Evolutionary conservation across 2,888 invertebrate species (phyloP).

Genomic region (Phasia obesa): DNA sequence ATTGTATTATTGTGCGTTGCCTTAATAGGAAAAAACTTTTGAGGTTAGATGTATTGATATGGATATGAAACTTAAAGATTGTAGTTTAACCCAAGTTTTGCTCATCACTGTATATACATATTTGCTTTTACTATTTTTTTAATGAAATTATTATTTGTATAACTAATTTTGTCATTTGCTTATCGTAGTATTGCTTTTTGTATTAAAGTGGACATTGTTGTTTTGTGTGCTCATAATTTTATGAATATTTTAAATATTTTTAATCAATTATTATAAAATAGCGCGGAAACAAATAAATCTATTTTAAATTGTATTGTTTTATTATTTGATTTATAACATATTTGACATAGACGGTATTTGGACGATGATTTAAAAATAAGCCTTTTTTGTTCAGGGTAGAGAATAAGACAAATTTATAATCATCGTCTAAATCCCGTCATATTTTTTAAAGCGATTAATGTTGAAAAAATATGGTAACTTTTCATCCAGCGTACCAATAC

Average conservation of each 20-base stretch:
- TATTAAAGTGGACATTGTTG: conserved; percentile 15
- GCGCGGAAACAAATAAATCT: conserved; percentile 35
- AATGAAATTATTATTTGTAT: conserved; percentile 25
- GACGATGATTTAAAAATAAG: neutral
- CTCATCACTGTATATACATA: neutral
- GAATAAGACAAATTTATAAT: too few relatives aligned
- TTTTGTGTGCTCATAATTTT: conserved; percentile 49
- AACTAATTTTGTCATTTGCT: conserved; percentile 39
- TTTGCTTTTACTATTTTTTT: conserved; percentile 3
- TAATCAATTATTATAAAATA: conserved; percentile 38
- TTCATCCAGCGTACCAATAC: too few relatives aligned
- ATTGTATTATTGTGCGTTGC: too few relatives aligned
- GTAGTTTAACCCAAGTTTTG: neutral
- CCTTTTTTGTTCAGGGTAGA: too few relatives aligned
- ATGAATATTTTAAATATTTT: conserved; percentile 24
- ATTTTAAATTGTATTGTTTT: conserved; percentile 7
- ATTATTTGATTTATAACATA: neutral
- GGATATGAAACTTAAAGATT: too few relatives aligned
- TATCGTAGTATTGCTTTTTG: conserved; percentile 10
- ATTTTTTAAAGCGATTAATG: too few relatives aligned
- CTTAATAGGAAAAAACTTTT: too few relatives aligned
- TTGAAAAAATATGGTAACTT: too few relatives aligned
- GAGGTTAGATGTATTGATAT: too few relatives aligned
- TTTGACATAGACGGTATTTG: neutral
- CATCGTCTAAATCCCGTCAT: too few relatives aligned